phyloP scores from a whole-genome alignment of 92 coral and sea anemone genomes.

The Zoanthus gigantus region DNA sequence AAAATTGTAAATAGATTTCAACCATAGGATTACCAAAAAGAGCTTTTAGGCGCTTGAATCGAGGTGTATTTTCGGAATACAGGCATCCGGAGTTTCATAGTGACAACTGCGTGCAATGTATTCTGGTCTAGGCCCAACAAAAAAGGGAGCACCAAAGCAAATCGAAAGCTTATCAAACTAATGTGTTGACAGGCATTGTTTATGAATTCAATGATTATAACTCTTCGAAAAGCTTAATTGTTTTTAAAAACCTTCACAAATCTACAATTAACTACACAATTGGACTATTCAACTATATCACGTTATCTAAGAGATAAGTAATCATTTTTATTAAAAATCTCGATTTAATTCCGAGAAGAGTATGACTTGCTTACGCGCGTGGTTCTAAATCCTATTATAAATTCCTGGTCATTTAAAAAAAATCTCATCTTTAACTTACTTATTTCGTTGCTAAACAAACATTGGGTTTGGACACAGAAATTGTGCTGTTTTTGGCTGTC shows the following conservation, averaged over 20 bases:
- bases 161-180: neutral
- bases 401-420: conserved; percentile 9
- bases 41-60: too few relatives aligned
- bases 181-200: neutral
- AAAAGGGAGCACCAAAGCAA: conserved; percentile 22
- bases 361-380: conserved; percentile 7
- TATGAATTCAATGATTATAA: conserved; percentile 12
- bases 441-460: conserved; percentile 8
- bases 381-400: conserved; percentile 7
- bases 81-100: neutral
- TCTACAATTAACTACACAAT: neutral
- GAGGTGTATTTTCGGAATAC: too few relatives aligned
- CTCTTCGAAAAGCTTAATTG: conserved; percentile 11
- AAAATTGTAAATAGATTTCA: too few relatives aligned
- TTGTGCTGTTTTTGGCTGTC: conserved; percentile 64
- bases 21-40: too few relatives aligned
- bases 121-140: conserved; percentile 20
- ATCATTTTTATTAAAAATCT: conserved; percentile 15
- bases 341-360: conserved; percentile 9
- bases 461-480: conserved; percentile 58
- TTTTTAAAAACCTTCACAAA: neutral
- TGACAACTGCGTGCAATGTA: conserved; percentile 4
- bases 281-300: conserved; percentile 18
- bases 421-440: neutral
- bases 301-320: conserved; percentile 18